Base-by-base conservation (phyloP, 2,797 vertebrate genomes). In the Zenarchopterus dispar region DNA sequence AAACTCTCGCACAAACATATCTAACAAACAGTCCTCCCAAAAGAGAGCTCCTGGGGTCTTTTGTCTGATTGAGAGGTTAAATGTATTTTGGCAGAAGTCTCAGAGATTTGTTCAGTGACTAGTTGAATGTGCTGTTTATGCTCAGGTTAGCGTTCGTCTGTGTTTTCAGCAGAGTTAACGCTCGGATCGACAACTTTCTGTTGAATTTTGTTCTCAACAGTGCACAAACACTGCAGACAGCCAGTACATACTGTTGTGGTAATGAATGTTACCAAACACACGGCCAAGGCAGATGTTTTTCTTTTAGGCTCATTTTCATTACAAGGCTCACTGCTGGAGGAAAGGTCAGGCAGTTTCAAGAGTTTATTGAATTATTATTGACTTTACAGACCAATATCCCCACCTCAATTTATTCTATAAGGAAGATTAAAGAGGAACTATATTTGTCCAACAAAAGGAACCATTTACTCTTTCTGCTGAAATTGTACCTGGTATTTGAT, bases 51-150 rank as follows among this genome's bases (percentile, higher is more conserved):
- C 57, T 31, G 55, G 80, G 77, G 66, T 77, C 43, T 77, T 73
- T 70, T 28, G 39, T 83, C 76, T 88, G 87, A 93, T 73, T 78
- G 77, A 77, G 78, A 74, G 22, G 70, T 73, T 88, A 84, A 92
- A 88, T 91, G 86, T 80, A 70, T 79, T 84, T 80, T 92, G 88
- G 91, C 84, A 62, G 59, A 67, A 24, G 44, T 89, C 85, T 80
- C 66, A 54, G 71, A 26, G 31, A 80, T 84, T 55, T 33, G 67
- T 63, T 78, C 58, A 55, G 61, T 70, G 66, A 72, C 46, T 57
- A 49, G 48, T 67, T 78, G 68, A 19, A 48, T 58, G 55, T 55
- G 21, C 66, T 79, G 64, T 73, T 82, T 78, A 80, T 70, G 70
- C 69, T 79, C 77, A 48, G 61, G 67, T 82, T 69, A 75, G 73